phyloP scores from a whole-genome alignment of 2,113 vertebrate species.

The Dicentrarchus labrax region DNA sequence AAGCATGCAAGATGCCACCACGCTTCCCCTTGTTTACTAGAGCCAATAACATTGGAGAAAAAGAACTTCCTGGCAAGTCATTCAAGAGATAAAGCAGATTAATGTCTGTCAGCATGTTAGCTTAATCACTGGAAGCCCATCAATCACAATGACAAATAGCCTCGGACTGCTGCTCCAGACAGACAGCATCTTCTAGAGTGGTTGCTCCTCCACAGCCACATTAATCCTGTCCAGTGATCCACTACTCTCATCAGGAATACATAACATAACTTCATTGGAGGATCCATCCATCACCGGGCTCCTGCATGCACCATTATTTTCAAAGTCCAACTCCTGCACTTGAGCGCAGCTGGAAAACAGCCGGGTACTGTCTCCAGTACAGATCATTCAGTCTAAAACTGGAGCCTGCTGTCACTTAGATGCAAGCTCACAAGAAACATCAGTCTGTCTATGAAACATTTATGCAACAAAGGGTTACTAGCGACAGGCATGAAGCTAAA shows the following conservation, averaged over 20 bases:
- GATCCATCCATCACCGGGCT: conserved; percentile 65
- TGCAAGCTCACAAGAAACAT: conserved; percentile 23
- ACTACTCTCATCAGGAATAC: conserved; percentile 68
- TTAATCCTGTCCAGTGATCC: conserved; percentile 63
- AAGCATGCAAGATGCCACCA: conserved; percentile 3
- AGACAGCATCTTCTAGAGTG: conserved; percentile 62
- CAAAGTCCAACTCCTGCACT: conserved; percentile 44
- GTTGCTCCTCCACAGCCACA: conserved; percentile 50
- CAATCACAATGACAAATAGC: conserved; percentile 65
- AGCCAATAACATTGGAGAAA: conserved; percentile 19
- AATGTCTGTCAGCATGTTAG: conserved; percentile 59
- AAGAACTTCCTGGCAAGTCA: conserved; percentile 41
- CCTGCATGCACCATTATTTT: conserved; percentile 53
- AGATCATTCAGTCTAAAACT: conserved; percentile 46
- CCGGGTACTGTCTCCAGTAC: conserved; percentile 14
- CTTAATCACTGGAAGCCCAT: conserved; percentile 71
- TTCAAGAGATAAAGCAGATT: conserved; percentile 66
- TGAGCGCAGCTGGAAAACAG: conserved; percentile 37
- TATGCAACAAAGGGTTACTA: conserved; percentile 40
- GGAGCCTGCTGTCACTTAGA: conserved; percentile 54
- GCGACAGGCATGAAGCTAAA: conserved; percentile 51
- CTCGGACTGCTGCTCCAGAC: conserved; percentile 38
- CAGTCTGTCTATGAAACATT: conserved; percentile 55
- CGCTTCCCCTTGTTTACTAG: conserved; percentile 34
- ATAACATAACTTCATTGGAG: conserved; percentile 67